Conservation (phyloP, 2,797 vertebrate species). For the Rhincodon typus region DNA sequence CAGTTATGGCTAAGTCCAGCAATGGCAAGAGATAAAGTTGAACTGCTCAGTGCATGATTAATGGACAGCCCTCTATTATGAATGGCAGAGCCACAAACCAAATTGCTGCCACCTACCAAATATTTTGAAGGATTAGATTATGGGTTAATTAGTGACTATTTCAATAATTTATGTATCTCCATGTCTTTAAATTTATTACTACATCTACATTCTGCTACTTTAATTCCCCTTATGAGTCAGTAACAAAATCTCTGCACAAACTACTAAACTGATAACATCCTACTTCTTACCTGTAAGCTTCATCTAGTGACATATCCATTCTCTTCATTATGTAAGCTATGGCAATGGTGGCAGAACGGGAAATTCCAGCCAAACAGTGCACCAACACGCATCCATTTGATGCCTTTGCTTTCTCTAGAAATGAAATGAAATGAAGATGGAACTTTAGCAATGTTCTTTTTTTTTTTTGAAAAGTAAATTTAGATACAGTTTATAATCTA, state of each 20-base stretch:
- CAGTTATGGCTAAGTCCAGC: neutral
- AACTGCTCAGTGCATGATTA: neutral
- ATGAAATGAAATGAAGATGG: conserved; percentile 29
- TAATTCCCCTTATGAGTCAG: too few species aligned
- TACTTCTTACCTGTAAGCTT: conserved; percentile 84
- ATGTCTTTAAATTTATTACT: neutral
- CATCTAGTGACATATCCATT: conserved; percentile 91
- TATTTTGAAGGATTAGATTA: neutral
- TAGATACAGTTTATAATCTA: neutral
- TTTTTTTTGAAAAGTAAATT: neutral
- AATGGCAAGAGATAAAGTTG: neutral
- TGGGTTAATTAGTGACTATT: neutral
- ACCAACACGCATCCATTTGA: conserved; percentile 79
- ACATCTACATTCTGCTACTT: neutral
- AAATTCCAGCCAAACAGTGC: conserved; percentile 96
- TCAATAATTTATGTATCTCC: neutral
- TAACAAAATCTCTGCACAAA: neutral
- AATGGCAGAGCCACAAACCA: neutral
- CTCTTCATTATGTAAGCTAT: conserved; percentile 98
- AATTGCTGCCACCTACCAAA: neutral
- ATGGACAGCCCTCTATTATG: neutral
- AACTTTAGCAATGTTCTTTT: neutral
- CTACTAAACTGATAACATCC: neutral
- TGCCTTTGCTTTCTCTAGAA: conserved; percentile 85
- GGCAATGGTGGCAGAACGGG: conserved; percentile 89